These are phyloP conservation scores for Leptinotarsa juncta DNA, from an alignment of 2,888 invertebrate genomes.

Conservation along the genomic window DNA sequence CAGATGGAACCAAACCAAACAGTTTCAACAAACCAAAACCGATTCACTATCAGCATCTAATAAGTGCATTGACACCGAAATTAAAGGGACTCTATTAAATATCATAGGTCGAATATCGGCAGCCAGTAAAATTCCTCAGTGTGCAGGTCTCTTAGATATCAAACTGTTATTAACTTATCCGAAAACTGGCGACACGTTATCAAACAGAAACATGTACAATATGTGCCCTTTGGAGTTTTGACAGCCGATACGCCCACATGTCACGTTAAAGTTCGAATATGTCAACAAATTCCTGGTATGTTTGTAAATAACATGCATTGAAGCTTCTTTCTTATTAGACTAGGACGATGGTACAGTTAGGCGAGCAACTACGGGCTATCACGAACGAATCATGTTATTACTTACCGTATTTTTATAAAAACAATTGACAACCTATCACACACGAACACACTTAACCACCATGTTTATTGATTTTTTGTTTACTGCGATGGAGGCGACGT, in stretches of 20 bases:
- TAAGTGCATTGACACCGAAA: constrained; percentile 1
- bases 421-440: constrained; percentile 56
- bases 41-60: background rate
- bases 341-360: constrained; percentile 23
- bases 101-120: no score
- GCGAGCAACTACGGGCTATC: constrained; percentile 5
- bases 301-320: constrained; percentile 51
- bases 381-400: constrained; percentile 38
- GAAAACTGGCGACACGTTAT: background rate
- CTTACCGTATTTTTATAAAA: constrained; percentile 60
- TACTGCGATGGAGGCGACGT: constrained; percentile 46
- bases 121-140: background rate
- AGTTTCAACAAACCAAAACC: background rate
- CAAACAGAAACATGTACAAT: constrained; percentile 14
- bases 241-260: constrained; percentile 65
- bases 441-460: constrained; percentile 61
- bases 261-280: constrained; percentile 59
- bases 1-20: background rate
- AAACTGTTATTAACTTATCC: background rate
- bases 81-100: background rate
- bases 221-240: constrained; percentile 51
- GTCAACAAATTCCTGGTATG: constrained; percentile 52
- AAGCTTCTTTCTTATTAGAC: constrained; percentile 1
- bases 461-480: constrained; percentile 64
- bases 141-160: background rate